These are phyloP conservation scores for Carlito syrichta DNA, from an alignment of 2,113 vertebrate genomes.

Conservation along the genomic window DNA sequence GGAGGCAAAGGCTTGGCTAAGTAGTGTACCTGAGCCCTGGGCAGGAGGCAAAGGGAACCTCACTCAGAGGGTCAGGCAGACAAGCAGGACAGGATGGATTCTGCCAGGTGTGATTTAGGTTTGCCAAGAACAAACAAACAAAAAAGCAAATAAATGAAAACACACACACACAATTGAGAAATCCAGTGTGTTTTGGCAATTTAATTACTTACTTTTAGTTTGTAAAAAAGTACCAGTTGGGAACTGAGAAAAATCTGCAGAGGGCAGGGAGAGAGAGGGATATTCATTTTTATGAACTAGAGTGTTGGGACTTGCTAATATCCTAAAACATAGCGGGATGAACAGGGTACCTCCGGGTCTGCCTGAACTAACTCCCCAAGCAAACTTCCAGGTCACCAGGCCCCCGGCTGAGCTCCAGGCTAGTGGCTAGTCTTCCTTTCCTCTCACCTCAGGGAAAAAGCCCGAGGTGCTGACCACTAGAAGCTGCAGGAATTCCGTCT, in stretches of 20 bases:
- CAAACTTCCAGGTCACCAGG: background rate
- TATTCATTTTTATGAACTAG: background rate
- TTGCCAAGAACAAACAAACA: background rate
- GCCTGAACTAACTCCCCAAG: background rate
- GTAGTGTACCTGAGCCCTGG: accelerated
- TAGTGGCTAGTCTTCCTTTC: background rate
- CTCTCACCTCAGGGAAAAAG: background rate
- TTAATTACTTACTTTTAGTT: background rate
- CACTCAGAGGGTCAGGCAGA: background rate
- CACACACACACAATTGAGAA: too few relatives aligned
- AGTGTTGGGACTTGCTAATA: background rate
- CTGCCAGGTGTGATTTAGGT: background rate
- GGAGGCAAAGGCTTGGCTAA: conserved; percentile 83
- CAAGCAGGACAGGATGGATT: background rate
- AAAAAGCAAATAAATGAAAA: background rate
- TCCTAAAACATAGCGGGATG: background rate
- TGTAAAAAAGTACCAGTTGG: background rate
- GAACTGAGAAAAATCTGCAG: background rate
- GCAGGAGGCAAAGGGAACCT: too few relatives aligned
- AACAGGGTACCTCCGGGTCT: background rate
- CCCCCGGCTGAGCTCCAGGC: background rate
- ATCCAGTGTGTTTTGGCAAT: background rate
- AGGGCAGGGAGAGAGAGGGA: background rate
- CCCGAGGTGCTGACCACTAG: background rate
- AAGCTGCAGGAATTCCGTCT: background rate